Evolutionary conservation across 1,140 invertebrate species (phyloP).

Genomic region (Drosophila navojoa): DNA sequence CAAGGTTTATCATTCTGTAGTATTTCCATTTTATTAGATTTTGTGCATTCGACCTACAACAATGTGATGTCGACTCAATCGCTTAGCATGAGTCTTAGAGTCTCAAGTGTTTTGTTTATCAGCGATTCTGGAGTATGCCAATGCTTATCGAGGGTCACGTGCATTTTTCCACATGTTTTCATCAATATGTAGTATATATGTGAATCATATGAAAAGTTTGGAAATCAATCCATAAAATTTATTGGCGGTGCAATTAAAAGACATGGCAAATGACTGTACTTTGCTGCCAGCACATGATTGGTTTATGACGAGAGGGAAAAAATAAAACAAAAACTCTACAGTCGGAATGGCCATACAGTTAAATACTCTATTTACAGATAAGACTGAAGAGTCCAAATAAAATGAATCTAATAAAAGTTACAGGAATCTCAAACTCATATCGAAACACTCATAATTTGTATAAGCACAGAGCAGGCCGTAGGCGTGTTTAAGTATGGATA

Average conservation of each 20-base stretch:
- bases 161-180: constrained; percentile 42
- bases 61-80: constrained; percentile 53
- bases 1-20: constrained; percentile 50
- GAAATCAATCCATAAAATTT: constrained; percentile 11
- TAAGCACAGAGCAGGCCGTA: no score
- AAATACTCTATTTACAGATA: background rate
- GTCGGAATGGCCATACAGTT: background rate
- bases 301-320: constrained; percentile 12
- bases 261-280: background rate
- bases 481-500: no score
- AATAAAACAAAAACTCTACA: background rate
- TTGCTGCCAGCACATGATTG: constrained; percentile 36
- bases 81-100: constrained; percentile 13
- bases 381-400: background rate
- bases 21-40: background rate
- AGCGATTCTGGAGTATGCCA: constrained; percentile 33
- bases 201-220: constrained; percentile 21
- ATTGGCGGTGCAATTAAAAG: constrained; percentile 33
- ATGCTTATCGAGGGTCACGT: constrained; percentile 64
- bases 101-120: constrained; percentile 72
- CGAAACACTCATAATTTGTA: background rate
- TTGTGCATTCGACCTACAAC: constrained; percentile 7
- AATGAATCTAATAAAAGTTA: background rate
- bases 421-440: background rate
- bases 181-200: background rate